Percentiles rank a stretch among this genome's conserved stretches.
Evolutionary conservation across 2,888 invertebrate species (phyloP).

Genomic region (Acanthacorydalis orientalis): DNA sequence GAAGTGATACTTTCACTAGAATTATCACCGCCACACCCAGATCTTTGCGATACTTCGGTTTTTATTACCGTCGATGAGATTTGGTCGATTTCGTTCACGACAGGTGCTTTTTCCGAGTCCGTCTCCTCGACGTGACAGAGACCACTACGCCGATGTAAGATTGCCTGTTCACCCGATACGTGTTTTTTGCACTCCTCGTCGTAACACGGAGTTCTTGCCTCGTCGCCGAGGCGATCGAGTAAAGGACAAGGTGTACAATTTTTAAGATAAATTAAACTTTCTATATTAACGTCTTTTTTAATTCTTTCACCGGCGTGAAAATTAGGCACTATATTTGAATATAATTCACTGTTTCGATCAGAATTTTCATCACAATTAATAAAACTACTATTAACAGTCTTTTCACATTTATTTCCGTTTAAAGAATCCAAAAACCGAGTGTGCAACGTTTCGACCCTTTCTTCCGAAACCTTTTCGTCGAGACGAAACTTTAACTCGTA

Average conservation of each 20-base stretch:
- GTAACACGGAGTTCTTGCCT: background rate
- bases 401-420: constrained; percentile 20
- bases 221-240: background rate
- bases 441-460: constrained; percentile 30
- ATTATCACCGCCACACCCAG: constrained; percentile 9
- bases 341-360: constrained; percentile 14
- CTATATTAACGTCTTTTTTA: constrained; percentile 6
- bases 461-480: constrained; percentile 26
- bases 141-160: constrained; percentile 16
- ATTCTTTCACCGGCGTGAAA: constrained; percentile 6
- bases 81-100: background rate
- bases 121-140: constrained; percentile 23
- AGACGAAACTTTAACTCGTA: constrained; percentile 31
- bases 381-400: constrained; percentile 6
- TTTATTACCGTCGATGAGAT: background rate
- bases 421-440: constrained; percentile 20
- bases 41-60: constrained; percentile 10
- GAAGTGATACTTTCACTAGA: constrained; percentile 18
- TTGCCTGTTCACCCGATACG: constrained; percentile 19
- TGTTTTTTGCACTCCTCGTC: constrained; percentile 14
- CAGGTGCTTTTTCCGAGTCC: background rate
- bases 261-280: constrained; percentile 5
- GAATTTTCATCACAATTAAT: background rate
- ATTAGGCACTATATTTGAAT: constrained; percentile 27
- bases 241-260: background rate